These are phyloP conservation scores for Oreocharis arfaki DNA, from an alignment of 2,113 vertebrate species.

Conservation along the genomic window DNA sequence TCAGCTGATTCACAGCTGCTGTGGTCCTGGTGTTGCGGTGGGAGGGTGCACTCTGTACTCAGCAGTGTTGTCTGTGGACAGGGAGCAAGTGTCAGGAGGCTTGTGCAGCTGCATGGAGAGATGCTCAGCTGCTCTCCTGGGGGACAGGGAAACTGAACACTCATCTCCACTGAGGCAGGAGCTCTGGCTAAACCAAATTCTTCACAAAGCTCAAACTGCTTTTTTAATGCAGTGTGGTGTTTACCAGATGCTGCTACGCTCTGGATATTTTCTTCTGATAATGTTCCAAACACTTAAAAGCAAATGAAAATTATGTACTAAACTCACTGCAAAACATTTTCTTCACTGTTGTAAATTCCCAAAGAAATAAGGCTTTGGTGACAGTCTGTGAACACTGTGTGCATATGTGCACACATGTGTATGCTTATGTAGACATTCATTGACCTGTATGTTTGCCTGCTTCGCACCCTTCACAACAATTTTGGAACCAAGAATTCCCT, in stretches of 20 bases:
- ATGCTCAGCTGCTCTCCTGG: neutral
- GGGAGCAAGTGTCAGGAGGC: neutral
- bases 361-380: neutral
- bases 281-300: neutral
- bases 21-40: neutral
- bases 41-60: neutral
- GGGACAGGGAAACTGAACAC: neutral
- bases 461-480: neutral
- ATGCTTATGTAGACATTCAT: neutral
- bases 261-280: neutral
- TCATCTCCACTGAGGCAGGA: neutral
- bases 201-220: neutral
- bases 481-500: neutral
- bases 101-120: neutral
- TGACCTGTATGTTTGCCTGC: neutral
- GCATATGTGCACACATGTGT: rapidly evolving
- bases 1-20: neutral
- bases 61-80: neutral
- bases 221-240: neutral
- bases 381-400: neutral
- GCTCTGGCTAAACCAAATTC: neutral
- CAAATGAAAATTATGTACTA: neutral
- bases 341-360: neutral
- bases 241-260: neutral
- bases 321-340: neutral